phyloP scores from a whole-genome alignment of 2,888 invertebrate genomes.

The Philhelius pedissequus region DNA sequence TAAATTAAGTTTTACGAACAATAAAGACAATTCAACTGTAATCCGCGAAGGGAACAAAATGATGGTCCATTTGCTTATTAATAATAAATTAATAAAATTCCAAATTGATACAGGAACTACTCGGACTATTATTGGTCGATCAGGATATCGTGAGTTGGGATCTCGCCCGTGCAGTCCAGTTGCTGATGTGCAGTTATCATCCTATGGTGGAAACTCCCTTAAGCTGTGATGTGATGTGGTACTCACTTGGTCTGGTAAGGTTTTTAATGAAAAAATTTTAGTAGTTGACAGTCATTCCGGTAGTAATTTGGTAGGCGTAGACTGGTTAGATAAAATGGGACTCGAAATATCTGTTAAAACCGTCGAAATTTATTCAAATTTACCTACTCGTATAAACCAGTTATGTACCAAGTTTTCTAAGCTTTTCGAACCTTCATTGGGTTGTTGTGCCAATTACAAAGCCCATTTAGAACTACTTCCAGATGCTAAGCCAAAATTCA shows the following conservation, averaged over 20 bases:
- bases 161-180: not conserved
- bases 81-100: not conserved
- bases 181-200: not conserved
- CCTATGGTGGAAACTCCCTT: not conserved
- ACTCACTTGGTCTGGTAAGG: not conserved
- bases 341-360: not conserved
- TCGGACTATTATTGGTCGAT: not conserved
- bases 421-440: constrained; percentile 13
- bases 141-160: not conserved
- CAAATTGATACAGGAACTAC: not conserved
- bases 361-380: not conserved
- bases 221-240: not conserved
- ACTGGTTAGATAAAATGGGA: constrained; percentile 13
- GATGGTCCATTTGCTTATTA: not conserved
- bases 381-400: not conserved
- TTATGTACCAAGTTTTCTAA: not conserved
- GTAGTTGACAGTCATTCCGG: constrained; percentile 5
- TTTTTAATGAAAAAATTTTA: not conserved
- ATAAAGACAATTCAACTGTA: not conserved
- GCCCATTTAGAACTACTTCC: constrained; percentile 10
- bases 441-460: constrained; percentile 9
- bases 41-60: not conserved
- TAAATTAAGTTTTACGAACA: not conserved
- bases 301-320: constrained; percentile 4
- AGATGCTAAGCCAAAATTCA: constrained; percentile 10